Conservation (phyloP, 2,888 invertebrate genomes). For the Ectemnius cavifrons region DNA sequence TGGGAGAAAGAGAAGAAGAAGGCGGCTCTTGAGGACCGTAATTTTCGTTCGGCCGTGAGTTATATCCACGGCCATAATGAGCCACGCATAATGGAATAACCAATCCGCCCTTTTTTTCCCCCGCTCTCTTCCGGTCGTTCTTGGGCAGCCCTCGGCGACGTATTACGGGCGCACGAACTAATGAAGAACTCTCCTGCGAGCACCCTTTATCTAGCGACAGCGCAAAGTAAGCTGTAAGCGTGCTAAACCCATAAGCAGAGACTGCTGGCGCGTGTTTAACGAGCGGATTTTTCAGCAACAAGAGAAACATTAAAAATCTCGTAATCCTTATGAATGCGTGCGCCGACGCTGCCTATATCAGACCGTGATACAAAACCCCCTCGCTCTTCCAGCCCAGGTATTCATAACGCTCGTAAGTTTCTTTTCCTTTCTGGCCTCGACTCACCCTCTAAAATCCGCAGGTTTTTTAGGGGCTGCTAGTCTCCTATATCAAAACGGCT, state of each 20-base stretch:
- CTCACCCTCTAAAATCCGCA: conserved; percentile 41
- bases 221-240: conserved; percentile 6
- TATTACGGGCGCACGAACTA: conserved; percentile 39
- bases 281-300: conserved; percentile 31
- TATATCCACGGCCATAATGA: conserved; percentile 56
- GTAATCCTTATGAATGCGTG: conserved; percentile 45
- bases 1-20: too few species aligned
- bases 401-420: conserved; percentile 49
- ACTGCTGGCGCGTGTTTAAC: background rate
- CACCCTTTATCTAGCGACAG: conserved; percentile 7
- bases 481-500: conserved; percentile 54
- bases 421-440: conserved; percentile 36
- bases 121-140: background rate
- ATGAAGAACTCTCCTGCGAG: conserved; percentile 38
- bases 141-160: conserved; percentile 26
- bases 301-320: conserved; percentile 40
- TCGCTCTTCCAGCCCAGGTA: conserved; percentile 27
- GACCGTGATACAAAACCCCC: conserved; percentile 34
- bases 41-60: conserved; percentile 56
- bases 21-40: conserved; percentile 38
- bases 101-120: conserved; percentile 47
- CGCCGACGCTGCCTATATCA: conserved; percentile 29
- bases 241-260: conserved; percentile 9
- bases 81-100: conserved; percentile 62
- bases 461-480: conserved; percentile 41